Conservation (phyloP, 2,888 invertebrate species). For the Diachrysia chrysitis region DNA sequence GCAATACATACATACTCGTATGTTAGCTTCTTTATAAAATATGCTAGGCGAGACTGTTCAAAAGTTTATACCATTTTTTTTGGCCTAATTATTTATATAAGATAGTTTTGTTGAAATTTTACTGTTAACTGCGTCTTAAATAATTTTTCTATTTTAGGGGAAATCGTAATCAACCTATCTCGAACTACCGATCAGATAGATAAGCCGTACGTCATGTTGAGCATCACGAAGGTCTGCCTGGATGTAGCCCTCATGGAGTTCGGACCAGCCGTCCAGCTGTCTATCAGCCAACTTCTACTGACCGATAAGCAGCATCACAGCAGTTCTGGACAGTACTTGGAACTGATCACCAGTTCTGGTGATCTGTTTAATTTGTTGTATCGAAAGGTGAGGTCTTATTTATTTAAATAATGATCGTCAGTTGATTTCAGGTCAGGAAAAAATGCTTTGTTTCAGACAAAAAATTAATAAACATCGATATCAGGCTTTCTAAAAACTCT, state of each 20-base stretch:
- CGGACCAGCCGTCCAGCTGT: constrained; percentile 93
- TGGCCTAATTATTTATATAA: too few species aligned
- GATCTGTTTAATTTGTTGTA: constrained; percentile 93
- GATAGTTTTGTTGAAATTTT: too few species aligned
- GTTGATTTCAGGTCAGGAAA: too few species aligned
- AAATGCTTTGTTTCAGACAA: too few species aligned
- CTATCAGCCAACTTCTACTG: constrained; percentile 77
- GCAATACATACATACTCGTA: too few species aligned
- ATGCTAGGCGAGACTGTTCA: too few species aligned
- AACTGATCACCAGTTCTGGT: constrained; percentile 91
- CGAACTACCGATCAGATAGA: constrained; percentile 91
- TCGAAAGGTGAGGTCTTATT: constrained; percentile 90
- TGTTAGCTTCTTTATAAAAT: too few species aligned
- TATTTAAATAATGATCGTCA: too few species aligned
- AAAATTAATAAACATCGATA: too few species aligned
- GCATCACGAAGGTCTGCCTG: constrained; percentile 91
- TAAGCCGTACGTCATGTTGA: constrained; percentile 93
- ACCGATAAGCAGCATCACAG: constrained; percentile 94
- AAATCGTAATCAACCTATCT: constrained; percentile 91
- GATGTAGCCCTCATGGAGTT: constrained; percentile 94
- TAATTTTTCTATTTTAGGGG: constrained; percentile 76
- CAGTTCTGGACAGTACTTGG: constrained; percentile 93
- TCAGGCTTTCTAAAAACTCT: too few species aligned
- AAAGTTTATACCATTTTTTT: too few species aligned
- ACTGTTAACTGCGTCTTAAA: neutral